Conservation (phyloP, 92 coral and sea anemone genomes). For the Phenganax subtilis region DNA sequence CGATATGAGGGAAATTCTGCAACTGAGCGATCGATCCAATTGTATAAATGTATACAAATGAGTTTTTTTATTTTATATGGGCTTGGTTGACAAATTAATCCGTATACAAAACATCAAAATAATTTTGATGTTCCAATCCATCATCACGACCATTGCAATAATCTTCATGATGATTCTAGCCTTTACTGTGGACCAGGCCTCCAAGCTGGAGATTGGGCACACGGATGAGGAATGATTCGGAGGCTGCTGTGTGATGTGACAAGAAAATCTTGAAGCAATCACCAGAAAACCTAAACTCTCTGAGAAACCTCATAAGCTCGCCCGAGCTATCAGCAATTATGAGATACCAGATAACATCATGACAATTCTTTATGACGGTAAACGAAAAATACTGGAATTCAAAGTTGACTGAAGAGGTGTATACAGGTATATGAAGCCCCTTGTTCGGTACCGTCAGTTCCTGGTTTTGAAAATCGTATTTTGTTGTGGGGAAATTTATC, state of each 20-base stretch:
- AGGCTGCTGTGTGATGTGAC: slow-evolving; percentile 20
- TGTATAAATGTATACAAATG: too few species aligned
- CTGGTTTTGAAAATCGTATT: too few species aligned
- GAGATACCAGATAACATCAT: slow-evolving; percentile 24
- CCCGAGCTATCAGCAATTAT: slow-evolving; percentile 29
- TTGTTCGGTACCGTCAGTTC: too few species aligned
- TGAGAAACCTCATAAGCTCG: slow-evolving; percentile 33
- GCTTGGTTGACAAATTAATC: not conserved
- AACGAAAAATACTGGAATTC: slow-evolving; percentile 8
- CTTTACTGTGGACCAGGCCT: not conserved
- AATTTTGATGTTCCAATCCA: slow-evolving; percentile 17
- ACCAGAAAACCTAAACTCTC: slow-evolving; percentile 17
- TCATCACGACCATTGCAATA: slow-evolving; percentile 22
- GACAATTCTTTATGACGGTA: slow-evolving; percentile 24
- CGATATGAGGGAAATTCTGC: too few species aligned
- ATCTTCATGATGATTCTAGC: slow-evolving; percentile 29
- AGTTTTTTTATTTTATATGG: too few species aligned
- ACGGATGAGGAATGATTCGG: not conserved
- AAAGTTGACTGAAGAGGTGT: slow-evolving; percentile 3
- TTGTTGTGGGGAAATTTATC: too few species aligned
- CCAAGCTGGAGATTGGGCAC: slow-evolving; percentile 5
- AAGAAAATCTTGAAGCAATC: slow-evolving; percentile 11
- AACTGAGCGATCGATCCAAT: too few species aligned
- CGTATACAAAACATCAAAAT: slow-evolving; percentile 12
- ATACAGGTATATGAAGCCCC: not conserved